Evolutionary conservation across 1,140 invertebrate genomes (phyloP), one percentile per base, ranked within the genome.

Genomic region (Drosophila hydei): DNA sequence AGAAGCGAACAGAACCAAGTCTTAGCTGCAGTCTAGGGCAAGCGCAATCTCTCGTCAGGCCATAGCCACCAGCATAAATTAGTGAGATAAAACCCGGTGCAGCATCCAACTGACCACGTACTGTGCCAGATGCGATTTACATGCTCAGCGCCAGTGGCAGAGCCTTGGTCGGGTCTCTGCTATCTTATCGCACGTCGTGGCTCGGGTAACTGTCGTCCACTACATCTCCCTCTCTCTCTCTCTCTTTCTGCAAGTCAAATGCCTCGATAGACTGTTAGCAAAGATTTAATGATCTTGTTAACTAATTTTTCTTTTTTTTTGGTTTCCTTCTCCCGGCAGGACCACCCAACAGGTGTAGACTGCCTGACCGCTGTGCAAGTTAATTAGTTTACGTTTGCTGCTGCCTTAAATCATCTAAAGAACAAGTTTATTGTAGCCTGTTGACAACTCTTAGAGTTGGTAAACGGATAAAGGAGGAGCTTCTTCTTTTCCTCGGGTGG

Each of bases 211-310:
- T 55, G 38, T 51, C 47, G 47, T 56, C 55, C 56, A 48, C 75
- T 45, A 19, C 8, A 60, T 78, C 64, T 55, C 59, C 42, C 36
- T 14, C n/a, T 30, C 43, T 58, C 16, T 27, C 54, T 63, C 59
- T 14, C 21, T 23, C n/a, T 21, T 16, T 67, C 16, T 19, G 27
- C 30, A 43, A 38, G 45, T 75, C 71, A 71, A 73, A 80, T 80
- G 70, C 67, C 27, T 19, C 62, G 75, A 78, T 78, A 62, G 62
- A 38, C 74, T 77, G 73, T 81, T 81, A 87, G 76, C 77, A 72
- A 80, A 87, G 81, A 85, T 87, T 85, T 85, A 85, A 87, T 85
- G 81, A 87, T 85, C 77, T 87, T 85, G 81, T 85, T 85, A 81
- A 81, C 81, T 85, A 85, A 80, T 80, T 85, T 75, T 72, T n/a